Conservation (phyloP, 2,888 invertebrate genomes). For the Autographa pulchrina region DNA sequence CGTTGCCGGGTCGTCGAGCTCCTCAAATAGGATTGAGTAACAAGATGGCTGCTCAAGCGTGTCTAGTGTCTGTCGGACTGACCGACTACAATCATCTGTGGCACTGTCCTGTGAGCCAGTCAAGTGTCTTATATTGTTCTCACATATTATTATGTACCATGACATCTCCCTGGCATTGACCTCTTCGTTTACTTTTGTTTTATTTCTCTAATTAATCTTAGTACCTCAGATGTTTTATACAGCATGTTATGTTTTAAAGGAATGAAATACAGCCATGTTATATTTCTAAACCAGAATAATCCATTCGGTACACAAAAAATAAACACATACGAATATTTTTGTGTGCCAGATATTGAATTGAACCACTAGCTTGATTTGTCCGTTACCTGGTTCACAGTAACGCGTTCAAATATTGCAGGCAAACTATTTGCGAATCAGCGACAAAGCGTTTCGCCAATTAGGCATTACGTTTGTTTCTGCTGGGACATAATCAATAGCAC, state of each 20-base stretch:
- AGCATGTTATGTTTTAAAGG: too few relatives aligned
- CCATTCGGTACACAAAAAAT: neutral
- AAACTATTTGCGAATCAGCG: constrained; percentile 12
- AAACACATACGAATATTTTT: neutral
- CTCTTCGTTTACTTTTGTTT: neutral
- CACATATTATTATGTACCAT: neutral
- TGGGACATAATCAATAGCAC: constrained; percentile 64
- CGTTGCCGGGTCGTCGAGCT: neutral
- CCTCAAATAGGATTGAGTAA: constrained; percentile 4
- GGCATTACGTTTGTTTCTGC: constrained; percentile 55
- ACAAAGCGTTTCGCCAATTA: constrained; percentile 48
- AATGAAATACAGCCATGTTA: neutral
- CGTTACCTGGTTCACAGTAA: neutral
- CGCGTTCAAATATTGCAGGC: neutral
- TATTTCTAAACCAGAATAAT: neutral
- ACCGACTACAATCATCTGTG: neutral
- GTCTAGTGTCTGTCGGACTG: neutral
- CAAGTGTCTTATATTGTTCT: neutral
- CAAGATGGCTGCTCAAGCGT: neutral
- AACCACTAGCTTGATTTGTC: neutral
- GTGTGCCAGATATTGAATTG: neutral
- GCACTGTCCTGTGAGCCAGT: neutral
- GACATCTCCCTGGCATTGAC: neutral
- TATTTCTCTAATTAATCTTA: neutral
- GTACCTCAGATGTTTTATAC: too few relatives aligned